Evolutionary conservation across 2,113 vertebrate species (phyloP), one percentile per base, ranked within the genome.

Genomic region (Larimichthys crocea): DNA sequence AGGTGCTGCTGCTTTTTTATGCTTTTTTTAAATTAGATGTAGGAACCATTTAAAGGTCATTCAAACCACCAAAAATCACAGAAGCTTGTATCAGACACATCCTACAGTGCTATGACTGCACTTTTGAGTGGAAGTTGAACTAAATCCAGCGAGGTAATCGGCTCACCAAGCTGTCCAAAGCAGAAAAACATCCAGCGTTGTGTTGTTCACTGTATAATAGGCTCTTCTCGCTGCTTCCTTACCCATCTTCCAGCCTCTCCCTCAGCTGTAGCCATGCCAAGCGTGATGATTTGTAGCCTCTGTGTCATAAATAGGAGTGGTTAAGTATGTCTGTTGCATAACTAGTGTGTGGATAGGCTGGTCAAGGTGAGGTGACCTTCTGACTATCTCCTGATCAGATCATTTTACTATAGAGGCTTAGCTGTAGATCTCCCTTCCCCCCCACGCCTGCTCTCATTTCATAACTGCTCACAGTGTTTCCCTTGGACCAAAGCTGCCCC

Each of bases 261-360:
- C 42, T 80, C 55, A 52, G 69, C 80, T 49, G 26, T n/a, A 24
- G n/a, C 48, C 62, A 4, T 60, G 68, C 12, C 68, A 59, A 5
- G 31, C 10, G 0, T 50, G 79, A 42, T 86, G 75, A 86, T 87
- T 80, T 86, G 61, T 72, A 73, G 60, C 66, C 63, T 62, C 46
- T 0, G 2, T 48, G 74, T 80, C 83, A 84, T 61, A 87, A 86
- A 88, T 74, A 79, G 84, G 74, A 66, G 53, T 12, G 67, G 74
- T 57, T 62, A 67, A 59, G 64, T 74, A 56, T 69, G 70, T 80
- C 50, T 55, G 69, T 85, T 90, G 76, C 79, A 10, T 88, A 88
- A 93, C 56, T 40, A 19, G 57, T 4, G 31, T 26, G 14, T n/a
- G 46, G 8, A 77, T 17, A 52, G 74, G 15, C 31, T 8, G 60